Percentiles rank a stretch among this genome's conserved stretches.
These are phyloP conservation scores for Gallinago undulata DNA, from an alignment of 2,113 vertebrate genomes.

Conservation along the genomic window DNA sequence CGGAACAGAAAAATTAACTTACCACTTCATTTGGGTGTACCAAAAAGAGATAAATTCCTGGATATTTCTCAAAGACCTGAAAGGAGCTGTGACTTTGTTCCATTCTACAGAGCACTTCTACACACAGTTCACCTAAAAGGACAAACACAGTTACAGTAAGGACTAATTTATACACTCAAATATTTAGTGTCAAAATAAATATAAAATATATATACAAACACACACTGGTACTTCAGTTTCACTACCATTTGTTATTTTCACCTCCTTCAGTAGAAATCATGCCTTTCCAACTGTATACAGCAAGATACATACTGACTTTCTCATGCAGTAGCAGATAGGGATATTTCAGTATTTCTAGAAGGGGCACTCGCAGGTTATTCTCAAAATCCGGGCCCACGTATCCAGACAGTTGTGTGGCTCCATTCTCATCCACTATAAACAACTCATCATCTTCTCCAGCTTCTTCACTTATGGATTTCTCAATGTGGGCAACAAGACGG, in stretches of 20 bases:
- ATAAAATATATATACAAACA: not conserved
- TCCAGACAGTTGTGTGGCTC: slow-evolving; percentile 67
- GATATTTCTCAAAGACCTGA: slow-evolving; percentile 81
- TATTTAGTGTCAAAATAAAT: not conserved
- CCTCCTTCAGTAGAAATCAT: not conserved
- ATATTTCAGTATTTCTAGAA: slow-evolving; percentile 85
- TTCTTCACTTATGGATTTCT: slow-evolving; percentile 64
- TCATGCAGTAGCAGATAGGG: slow-evolving; percentile 81
- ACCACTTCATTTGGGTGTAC: slow-evolving; percentile 86
- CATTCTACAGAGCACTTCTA: slow-evolving; percentile 81
- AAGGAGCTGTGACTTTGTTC: slow-evolving; percentile 77
- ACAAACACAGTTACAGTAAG: not conserved
- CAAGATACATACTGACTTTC: slow-evolving; percentile 77
- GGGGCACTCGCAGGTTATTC: slow-evolving; percentile 76
- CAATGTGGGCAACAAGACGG: slow-evolving; percentile 78
- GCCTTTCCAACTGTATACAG: accelerated
- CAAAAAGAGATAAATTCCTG: slow-evolving; percentile 85
- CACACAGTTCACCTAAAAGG: slow-evolving; percentile 78
- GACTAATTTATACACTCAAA: not conserved
- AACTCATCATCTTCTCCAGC: slow-evolving; percentile 76
- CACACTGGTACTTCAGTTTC: not conserved
- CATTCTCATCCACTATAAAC: slow-evolving; percentile 75
- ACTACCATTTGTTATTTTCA: not conserved
- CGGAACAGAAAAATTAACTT: not conserved
- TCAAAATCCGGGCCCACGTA: slow-evolving; percentile 77